A percentile compares a stretch with the other conserved stretches of the same genome.
Evolutionary conservation across 1,140 invertebrate species (phyloP).

Genomic region (Vollenhovia emeryi): DNA sequence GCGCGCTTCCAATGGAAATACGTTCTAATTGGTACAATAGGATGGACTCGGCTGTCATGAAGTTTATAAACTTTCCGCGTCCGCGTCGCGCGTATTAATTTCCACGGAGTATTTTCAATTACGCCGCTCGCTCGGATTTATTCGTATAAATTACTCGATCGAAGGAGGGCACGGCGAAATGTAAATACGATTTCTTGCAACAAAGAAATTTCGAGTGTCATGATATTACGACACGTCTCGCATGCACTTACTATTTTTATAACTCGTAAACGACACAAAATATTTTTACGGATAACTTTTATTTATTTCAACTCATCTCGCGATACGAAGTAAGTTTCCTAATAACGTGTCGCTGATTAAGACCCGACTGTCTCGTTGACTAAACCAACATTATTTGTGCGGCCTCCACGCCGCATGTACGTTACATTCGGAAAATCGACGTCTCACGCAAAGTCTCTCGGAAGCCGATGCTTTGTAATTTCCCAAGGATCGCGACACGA

Average conservation of each 20-base stretch:
- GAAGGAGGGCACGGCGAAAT: background rate
- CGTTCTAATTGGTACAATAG: constrained; percentile 57
- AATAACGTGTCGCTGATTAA: background rate
- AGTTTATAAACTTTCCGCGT: constrained; percentile 58
- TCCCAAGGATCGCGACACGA: background rate
- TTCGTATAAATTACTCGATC: constrained; percentile 37
- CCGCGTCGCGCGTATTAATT: constrained; percentile 46
- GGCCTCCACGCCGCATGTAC: background rate
- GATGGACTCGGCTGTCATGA: constrained; percentile 46
- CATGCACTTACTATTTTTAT: background rate
- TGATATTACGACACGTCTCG: no score
- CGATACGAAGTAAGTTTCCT: background rate
- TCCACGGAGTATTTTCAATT: constrained; percentile 43
- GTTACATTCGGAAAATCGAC: background rate
- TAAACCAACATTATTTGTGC: background rate
- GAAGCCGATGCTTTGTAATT: background rate
- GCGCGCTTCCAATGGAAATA: constrained; percentile 57
- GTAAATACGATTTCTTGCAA: constrained; percentile 16
- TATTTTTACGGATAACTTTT: background rate
- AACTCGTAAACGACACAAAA: background rate
- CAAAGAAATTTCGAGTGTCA: background rate
- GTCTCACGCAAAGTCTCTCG: background rate
- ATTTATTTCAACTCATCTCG: background rate
- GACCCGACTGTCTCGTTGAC: background rate
- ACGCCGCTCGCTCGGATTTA: background rate